Conservation (phyloP, 2,888 invertebrate species). For the Sphaeridia pumilis region DNA sequence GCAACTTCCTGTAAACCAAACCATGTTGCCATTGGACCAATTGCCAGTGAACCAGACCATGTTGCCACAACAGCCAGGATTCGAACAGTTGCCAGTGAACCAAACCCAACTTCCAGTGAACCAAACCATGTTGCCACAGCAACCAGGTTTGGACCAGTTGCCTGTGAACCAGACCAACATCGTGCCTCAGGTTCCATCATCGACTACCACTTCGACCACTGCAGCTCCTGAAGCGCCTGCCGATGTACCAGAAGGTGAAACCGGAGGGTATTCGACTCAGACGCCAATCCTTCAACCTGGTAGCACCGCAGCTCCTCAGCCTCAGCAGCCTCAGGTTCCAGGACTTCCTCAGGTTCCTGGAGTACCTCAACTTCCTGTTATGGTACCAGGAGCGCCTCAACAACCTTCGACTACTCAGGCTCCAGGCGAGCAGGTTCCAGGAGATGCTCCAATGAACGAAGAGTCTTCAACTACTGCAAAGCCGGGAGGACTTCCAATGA, state of each 20-base stretch:
- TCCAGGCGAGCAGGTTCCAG: constrained; percentile 2
- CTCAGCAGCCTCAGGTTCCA: constrained; percentile 1
- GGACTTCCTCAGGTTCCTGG: neutral
- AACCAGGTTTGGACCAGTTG: neutral
- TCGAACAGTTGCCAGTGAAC: neutral
- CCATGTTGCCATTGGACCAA: neutral
- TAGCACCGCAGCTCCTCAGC: neutral
- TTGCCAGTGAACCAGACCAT: neutral
- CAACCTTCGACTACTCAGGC: too few relatives aligned
- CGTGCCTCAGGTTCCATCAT: too few relatives aligned
- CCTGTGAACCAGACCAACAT: neutral
- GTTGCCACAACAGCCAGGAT: neutral
- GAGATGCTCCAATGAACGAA: neutral
- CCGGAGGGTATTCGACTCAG: constrained; percentile 3
- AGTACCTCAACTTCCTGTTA: constrained; percentile 7
- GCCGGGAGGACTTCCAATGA: too few relatives aligned
- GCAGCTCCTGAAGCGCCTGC: constrained; percentile 3
- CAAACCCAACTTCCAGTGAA: neutral
- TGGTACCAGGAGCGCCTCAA: too few relatives aligned
- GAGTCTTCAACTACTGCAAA: constrained; percentile 2
- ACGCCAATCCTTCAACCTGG: constrained; percentile 13
- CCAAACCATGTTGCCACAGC: too few relatives aligned
- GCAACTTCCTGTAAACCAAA: neutral
- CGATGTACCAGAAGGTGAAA: neutral
- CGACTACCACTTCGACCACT: too few relatives aligned